Evolutionary conservation across 2,888 invertebrate genomes (phyloP).

Genomic region (Anorthoa munda): DNA sequence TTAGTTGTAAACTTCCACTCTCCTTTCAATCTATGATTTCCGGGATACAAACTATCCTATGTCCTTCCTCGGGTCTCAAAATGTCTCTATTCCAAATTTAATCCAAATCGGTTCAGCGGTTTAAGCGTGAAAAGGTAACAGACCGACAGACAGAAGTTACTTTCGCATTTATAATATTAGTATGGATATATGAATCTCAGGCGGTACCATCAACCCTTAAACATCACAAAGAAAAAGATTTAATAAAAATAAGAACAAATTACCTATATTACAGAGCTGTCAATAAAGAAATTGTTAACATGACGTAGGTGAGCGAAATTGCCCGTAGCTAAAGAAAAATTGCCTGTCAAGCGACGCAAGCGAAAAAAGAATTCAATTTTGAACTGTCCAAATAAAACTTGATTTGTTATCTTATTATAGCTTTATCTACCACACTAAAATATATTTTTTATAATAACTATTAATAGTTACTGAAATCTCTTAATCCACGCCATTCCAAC

Average conservation of each 20-base stretch:
- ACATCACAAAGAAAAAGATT: not conserved
- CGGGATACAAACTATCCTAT: no score
- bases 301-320: constrained; percentile 49
- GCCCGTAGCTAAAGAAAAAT: constrained; percentile 28
- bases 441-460: not conserved
- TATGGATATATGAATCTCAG: not conserved
- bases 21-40: no score
- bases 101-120: no score
- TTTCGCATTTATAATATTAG: no score
- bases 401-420: constrained; percentile 30
- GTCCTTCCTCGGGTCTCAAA: no score
- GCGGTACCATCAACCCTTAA: not conserved
- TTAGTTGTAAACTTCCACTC: no score
- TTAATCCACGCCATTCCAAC: not conserved
- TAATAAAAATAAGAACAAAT: constrained; percentile 22
- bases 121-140: no score
- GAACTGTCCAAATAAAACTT: constrained; percentile 23
- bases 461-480: not conserved
- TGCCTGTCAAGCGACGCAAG: constrained; percentile 38
- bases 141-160: no score
- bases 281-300: constrained; percentile 41
- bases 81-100: no score
- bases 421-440: constrained; percentile 10
- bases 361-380: constrained; percentile 49
- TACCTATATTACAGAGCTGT: constrained; percentile 34